phyloP scores from a whole-genome alignment of 2,797 vertebrate genomes.

The Cuniculus paca region DNA sequence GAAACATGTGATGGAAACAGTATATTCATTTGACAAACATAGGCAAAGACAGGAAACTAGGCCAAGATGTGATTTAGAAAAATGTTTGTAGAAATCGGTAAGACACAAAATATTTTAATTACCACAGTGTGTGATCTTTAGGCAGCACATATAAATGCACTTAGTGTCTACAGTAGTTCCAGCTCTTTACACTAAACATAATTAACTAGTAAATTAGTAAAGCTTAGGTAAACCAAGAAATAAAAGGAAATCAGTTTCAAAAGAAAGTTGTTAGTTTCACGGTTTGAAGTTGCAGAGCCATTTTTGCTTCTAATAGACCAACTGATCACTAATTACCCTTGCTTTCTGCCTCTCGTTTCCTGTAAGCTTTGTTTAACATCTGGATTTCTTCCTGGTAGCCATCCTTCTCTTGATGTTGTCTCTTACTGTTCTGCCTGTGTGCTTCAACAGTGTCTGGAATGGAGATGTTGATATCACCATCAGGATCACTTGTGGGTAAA shows the following conservation, averaged over 20 bases:
- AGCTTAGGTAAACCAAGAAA: neutral
- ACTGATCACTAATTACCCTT: slow-evolving; percentile 7
- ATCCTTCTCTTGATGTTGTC: slow-evolving; percentile 91
- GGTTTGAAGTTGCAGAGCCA: neutral
- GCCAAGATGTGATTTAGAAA: slow-evolving; percentile 59
- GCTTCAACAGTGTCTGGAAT: slow-evolving; percentile 99
- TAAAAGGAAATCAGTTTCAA: neutral
- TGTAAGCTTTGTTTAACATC: slow-evolving; percentile 95
- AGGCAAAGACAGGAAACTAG: slow-evolving; percentile 27
- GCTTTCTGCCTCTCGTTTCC: slow-evolving; percentile 88
- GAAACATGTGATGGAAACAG: neutral
- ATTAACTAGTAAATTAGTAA: neutral
- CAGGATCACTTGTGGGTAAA: slow-evolving; percentile 93
- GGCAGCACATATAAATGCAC: slow-evolving; percentile 77
- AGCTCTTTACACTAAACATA: slow-evolving; percentile 57
- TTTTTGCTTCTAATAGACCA: accelerated
- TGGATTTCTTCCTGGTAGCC: slow-evolving; percentile 98
- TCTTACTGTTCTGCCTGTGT: slow-evolving; percentile 95
- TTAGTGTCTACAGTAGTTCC: slow-evolving; percentile 60
- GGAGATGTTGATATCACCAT: slow-evolving; percentile 95
- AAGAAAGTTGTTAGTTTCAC: neutral
- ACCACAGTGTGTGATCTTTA: slow-evolving; percentile 76
- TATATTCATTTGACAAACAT: slow-evolving; percentile 17
- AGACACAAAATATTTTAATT: slow-evolving; percentile 54
- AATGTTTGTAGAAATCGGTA: slow-evolving; percentile 51